Evolutionary conservation across 2,797 vertebrate genomes (phyloP).

Genomic region (Anguilla pacifica): DNA sequence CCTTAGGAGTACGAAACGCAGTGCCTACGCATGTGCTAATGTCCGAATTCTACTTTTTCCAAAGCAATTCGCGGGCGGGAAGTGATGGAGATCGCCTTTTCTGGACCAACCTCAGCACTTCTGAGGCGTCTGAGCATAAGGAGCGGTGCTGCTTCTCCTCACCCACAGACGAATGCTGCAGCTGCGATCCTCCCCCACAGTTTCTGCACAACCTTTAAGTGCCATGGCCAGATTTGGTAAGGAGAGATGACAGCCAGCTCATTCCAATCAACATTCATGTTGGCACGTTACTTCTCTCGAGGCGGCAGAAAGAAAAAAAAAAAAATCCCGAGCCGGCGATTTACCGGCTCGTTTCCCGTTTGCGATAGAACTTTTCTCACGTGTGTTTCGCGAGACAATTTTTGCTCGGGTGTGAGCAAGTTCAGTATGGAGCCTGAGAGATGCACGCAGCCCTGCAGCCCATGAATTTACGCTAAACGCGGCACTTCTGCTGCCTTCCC

Average conservation of each 20-base stretch:
- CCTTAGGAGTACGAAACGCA: not conserved
- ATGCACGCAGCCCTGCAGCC: not conserved
- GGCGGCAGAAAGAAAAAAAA: not conserved
- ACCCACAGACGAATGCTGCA: conserved; percentile 56
- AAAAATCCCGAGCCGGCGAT: not conserved
- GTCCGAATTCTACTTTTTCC: not conserved
- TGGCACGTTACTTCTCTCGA: conserved; percentile 36
- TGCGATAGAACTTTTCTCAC: not conserved
- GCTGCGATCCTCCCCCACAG: conserved; percentile 62
- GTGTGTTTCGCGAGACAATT: not conserved
- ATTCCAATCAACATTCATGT: conserved; percentile 53
- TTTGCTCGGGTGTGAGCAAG: not conserved
- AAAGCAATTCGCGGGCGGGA: conserved; percentile 19
- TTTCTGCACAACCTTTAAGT: conserved; percentile 57
- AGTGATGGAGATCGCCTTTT: conserved; percentile 49
- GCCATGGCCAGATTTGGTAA: conserved; percentile 58
- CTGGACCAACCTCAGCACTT: conserved; percentile 39
- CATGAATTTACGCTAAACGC: not conserved
- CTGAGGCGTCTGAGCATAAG: conserved; percentile 68
- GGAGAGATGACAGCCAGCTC: conserved; percentile 38
- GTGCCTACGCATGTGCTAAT: not conserved
- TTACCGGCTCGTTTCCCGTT: not conserved
- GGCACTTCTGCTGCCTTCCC: not conserved
- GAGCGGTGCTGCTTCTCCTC: conserved; percentile 68
- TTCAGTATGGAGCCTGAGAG: not conserved